Conservation (phyloP, 2,113 vertebrate species). For the Perca fluviatilis region DNA sequence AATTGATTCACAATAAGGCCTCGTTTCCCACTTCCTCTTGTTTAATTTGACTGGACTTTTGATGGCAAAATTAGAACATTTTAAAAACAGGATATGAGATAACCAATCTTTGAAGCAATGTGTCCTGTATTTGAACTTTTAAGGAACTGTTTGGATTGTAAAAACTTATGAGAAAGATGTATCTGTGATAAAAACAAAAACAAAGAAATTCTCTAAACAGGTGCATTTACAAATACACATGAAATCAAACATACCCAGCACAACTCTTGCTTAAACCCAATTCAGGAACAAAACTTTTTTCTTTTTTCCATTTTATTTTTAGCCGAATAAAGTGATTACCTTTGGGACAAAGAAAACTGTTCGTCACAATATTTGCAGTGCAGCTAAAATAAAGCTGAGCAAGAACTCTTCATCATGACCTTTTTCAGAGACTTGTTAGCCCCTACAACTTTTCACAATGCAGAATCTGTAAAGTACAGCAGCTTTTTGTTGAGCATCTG, state of each 20-base stretch:
- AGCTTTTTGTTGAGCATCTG: neutral
- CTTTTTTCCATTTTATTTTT: neutral
- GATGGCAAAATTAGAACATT: neutral
- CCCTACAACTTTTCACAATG: neutral
- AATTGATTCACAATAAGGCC: slow-evolving; percentile 43
- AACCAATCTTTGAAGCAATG: neutral
- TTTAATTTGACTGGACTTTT: slow-evolving; percentile 15
- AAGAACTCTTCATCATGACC: slow-evolving; percentile 16
- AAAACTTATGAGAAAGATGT: slow-evolving; percentile 3
- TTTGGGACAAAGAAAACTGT: slow-evolving; percentile 43
- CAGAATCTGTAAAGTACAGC: neutral
- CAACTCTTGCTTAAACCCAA: neutral
- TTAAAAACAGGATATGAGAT: neutral
- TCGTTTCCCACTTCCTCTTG: slow-evolving; percentile 7
- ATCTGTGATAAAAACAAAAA: neutral
- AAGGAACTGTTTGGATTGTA: neutral
- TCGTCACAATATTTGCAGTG: slow-evolving; percentile 34
- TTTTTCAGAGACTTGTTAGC: slow-evolving; percentile 16
- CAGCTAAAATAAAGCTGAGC: slow-evolving; percentile 47
- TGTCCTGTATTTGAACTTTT: neutral
- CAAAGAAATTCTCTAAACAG: neutral
- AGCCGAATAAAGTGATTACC: slow-evolving; percentile 41
- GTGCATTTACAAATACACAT: neutral
- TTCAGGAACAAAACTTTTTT: neutral
- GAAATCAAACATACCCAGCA: neutral